These are phyloP conservation scores for Leuciscus idus DNA, from an alignment of 2,113 vertebrate genomes.

Conservation along the genomic window DNA sequence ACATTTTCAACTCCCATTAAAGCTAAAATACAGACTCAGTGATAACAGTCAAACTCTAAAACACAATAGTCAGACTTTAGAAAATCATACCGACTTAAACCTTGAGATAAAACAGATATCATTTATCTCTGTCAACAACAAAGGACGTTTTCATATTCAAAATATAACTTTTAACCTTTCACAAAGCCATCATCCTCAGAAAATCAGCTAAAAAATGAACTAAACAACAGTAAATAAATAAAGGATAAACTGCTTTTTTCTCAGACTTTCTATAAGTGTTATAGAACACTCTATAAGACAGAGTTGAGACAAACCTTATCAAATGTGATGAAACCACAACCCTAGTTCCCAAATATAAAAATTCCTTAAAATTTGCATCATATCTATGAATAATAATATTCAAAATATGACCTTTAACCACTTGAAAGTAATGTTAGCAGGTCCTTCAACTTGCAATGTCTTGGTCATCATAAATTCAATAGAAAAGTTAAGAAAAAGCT, in stretches of 20 bases:
- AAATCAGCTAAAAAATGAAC: background rate
- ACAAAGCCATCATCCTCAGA: background rate
- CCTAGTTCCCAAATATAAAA: background rate
- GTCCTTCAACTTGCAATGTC: background rate
- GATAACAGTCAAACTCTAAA: background rate
- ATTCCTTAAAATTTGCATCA: background rate
- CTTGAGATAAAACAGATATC: background rate
- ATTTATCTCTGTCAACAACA: background rate
- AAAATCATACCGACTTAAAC: background rate
- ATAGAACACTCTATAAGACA: too few species aligned
- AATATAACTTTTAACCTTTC: background rate
- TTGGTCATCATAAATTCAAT: background rate
- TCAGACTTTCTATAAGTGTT: too few species aligned
- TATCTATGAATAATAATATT: background rate
- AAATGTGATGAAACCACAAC: background rate
- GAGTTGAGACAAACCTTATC: background rate
- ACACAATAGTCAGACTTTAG: background rate
- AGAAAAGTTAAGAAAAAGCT: background rate
- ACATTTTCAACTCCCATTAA: background rate
- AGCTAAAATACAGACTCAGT: background rate
- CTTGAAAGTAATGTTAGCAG: too few species aligned
- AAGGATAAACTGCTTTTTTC: background rate
- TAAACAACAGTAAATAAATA: background rate
- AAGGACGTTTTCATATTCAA: background rate
- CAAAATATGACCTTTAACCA: background rate